Base-by-base conservation (phyloP, 1,140 invertebrate genomes). In the Samia ricini region DNA sequence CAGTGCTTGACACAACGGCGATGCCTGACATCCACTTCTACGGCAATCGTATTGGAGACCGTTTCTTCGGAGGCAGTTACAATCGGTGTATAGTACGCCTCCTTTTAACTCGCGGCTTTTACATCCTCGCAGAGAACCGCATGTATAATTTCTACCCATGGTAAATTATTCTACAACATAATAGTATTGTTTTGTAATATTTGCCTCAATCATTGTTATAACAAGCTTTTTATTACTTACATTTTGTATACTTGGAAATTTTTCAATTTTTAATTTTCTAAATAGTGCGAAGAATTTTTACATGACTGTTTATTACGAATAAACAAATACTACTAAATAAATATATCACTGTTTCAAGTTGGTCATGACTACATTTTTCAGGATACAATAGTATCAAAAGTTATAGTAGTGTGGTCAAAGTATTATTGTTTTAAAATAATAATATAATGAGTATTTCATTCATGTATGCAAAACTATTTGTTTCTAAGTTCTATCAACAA, bases 21-120 rank as follows among this genome's bases (percentile, higher is more conserved):
- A 83, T 23, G 92, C 93, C 71, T 93, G 93, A 68, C 95, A 95
- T 54, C 94, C 92, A 64, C 86, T 92, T 60, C 95, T 90, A 18
- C 92, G 91, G 64, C 95, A 96, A 55, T 94, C 92, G 71, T 95
- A 94, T 79, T 96, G 95, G 12, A 96, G 77, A 0, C 95, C 95
- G 76, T 96, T 95, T 22, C 94, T 91, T 64, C 93, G 94, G 12
- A 94, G 92, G 66, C 95, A 96, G 57, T 94, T 92, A 63, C 95
- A 96, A 51, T 93, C 93, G 22, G 92, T 93, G 54, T 94, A 92
- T 36, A 95, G 83, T 49, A 93, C 88, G 60, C 94, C 92, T 10
- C 91, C 91, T 7, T 94, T 91, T 26, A 95, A 81, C 63, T 95
- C 94, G 4, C 92, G 92, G 72, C 93, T 95, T 71, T 92, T 93